Base-by-base conservation (phyloP, 2,888 invertebrate genomes). In the Pyrochroa serraticornis region DNA sequence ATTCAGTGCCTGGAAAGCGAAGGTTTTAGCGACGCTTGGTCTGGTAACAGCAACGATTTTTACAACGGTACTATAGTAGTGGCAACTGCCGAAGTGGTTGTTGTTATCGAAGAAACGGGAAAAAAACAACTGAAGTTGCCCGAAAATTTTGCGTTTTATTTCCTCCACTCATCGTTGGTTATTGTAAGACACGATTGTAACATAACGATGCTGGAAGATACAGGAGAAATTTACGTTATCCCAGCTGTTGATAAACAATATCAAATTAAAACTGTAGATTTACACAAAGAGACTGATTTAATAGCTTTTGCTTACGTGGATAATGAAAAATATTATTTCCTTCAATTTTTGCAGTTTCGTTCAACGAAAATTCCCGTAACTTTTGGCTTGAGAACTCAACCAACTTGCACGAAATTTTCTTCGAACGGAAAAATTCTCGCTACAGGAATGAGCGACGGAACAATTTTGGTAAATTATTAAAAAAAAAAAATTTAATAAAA, bases 371-470 rank as follows among this genome's bases (percentile, higher is more conserved):
- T 3, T 6, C 34, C 13, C 32, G 14, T 33, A 33, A 33, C 50
- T 46, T 35, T 6, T 7, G 37, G 35, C 44, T 9, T 53, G 1
- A 31, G 49, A 9, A 9, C 12, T 7, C 12, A 12, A 43, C 48
- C 53, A n/a, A 53, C 10, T 35, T 38, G 48, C 31, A 14, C 60
- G 12, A 62, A 60, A 47, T 70, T 72, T 45, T 70, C 30, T 62
- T 66, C 37, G 7, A 56, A 32, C 67, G 85, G 84, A 3, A 77
- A 81, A 46, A 80, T 86, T 55, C 77, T 89, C 8, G 88, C 88
- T 0, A 71, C 88, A 67, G 89, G 89, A 1, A 81, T 85, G 12
- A 82, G 84, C 43, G 82, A 81, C 13, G 89, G 89, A 0, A 78
- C 82, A 58, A 84, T 89, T 68, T 80, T 82, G 75, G 89, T 89